A percentile compares a stretch with the other conserved stretches of the same genome.
These are phyloP conservation scores for Carterocephalus palaemon DNA, from an alignment of 2,888 invertebrate genomes.

Conservation along the genomic window DNA sequence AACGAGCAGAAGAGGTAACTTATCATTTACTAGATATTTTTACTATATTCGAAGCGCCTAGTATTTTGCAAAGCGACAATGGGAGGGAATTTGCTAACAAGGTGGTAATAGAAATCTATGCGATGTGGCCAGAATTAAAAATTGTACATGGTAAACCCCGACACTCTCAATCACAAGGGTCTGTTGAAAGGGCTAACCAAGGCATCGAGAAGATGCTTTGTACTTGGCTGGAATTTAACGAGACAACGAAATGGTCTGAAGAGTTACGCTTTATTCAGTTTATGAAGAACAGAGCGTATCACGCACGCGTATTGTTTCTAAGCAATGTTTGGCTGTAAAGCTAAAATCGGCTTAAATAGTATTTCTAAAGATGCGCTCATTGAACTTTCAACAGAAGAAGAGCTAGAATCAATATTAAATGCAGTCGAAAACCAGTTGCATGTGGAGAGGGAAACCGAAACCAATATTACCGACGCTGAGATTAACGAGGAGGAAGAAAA, in stretches of 20 bases:
- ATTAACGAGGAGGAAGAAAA: neutral
- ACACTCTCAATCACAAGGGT: slow-evolving; percentile 31
- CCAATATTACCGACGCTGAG: slow-evolving; percentile 8
- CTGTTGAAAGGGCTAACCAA: slow-evolving; percentile 41
- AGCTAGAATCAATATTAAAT: slow-evolving; percentile 27
- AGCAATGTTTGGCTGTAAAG: slow-evolving; percentile 43
- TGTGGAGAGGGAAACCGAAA: slow-evolving; percentile 10
- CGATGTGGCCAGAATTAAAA: slow-evolving; percentile 43
- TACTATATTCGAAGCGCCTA: slow-evolving; percentile 47
- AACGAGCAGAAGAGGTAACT: slow-evolving; percentile 27
- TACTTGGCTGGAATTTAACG: slow-evolving; percentile 47
- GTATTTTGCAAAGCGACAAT: slow-evolving; percentile 43
- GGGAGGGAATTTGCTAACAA: slow-evolving; percentile 41
- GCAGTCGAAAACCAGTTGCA: slow-evolving; percentile 10
- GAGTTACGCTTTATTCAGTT: slow-evolving; percentile 51
- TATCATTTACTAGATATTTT: slow-evolving; percentile 2
- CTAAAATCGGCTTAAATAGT: slow-evolving; percentile 28
- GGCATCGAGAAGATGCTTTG: slow-evolving; percentile 47
- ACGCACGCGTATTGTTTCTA: slow-evolving; percentile 48
- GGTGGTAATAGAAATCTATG: slow-evolving; percentile 32
- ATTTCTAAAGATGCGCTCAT: slow-evolving; percentile 22
- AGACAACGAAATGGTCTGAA: slow-evolving; percentile 48
- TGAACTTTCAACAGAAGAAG: slow-evolving; percentile 10
- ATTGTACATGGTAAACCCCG: slow-evolving; percentile 47
- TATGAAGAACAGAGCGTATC: slow-evolving; percentile 51